These are phyloP conservation scores for Muscicapa adusta DNA, from an alignment of 2,113 vertebrate species.

Conservation along the genomic window DNA sequence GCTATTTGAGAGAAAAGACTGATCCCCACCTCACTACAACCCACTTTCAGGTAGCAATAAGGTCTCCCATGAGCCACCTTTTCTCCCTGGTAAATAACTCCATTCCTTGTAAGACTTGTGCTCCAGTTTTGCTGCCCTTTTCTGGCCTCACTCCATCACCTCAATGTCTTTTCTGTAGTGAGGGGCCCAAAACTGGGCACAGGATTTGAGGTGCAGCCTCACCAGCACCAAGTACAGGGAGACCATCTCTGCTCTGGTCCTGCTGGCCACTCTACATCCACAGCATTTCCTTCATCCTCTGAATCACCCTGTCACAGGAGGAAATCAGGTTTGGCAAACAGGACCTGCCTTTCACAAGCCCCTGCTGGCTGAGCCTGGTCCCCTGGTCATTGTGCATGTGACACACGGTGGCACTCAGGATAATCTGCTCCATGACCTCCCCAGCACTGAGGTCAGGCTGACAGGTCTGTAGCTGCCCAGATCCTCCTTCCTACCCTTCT, in stretches of 20 bases:
- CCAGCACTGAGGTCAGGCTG: neutral
- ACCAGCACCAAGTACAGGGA: too few species aligned
- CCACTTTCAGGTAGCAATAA: neutral
- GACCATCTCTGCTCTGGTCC: neutral
- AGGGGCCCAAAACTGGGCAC: neutral
- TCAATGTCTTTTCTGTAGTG: neutral
- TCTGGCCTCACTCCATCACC: neutral
- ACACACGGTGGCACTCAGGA: accelerated
- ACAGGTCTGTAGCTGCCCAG: neutral
- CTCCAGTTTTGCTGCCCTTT: neutral
- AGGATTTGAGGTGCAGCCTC: neutral
- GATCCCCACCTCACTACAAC: accelerated
- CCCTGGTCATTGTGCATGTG: accelerated
- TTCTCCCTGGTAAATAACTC: neutral
- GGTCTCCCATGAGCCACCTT: neutral
- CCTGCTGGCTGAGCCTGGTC: neutral
- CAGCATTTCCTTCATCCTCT: neutral
- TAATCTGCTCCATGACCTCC: neutral
- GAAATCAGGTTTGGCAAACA: neutral
- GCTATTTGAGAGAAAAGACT: neutral
- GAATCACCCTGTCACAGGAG: neutral
- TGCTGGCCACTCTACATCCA: neutral
- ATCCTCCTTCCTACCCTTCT: neutral
- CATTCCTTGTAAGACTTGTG: neutral
- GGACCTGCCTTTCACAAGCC: neutral